Evolutionary conservation across 2,113 vertebrate genomes (phyloP), one percentile per base, ranked within the genome.

Genomic region (Spilogale gracilis): DNA sequence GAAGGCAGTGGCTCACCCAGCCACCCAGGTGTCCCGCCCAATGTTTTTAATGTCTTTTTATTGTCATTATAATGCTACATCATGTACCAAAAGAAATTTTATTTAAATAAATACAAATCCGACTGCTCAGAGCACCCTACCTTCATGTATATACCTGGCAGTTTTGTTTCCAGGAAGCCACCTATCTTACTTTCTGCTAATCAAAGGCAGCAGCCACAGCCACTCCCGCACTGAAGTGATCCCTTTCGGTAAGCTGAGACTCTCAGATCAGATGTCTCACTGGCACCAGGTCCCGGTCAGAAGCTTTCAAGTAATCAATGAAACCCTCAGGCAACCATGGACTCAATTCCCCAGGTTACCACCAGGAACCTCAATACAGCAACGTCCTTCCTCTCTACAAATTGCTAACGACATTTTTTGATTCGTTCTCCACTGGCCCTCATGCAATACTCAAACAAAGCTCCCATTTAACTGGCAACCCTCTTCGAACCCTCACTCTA

Each of bases 21-120:
- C 38, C 38, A 38, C 38, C 38, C 38, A 38, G 38, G 38, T 38
- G 38, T 38, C 38, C 38, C 38, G 38, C 14, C 20, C 52, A 20
- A 48, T 82, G 63, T n/a, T 78, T 80, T 84, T 73, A 89, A 56
- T 63, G 45, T 5, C 12, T 23, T 79, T 91, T 74, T 48, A 79
- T 43, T 96, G 50, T 4, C 48, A 84, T 48, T 84, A 54, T 60
- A 93, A 90, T 91, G 71, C 7, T 52, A 27, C 38, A 85, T 61
- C 74, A 60, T 89, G 13, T 65, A 94, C 74, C 54, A 91, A 83
- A 95, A 96, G 50, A 95, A 93, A 79, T 73, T 96, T 91, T 58
- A 93, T 76, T 93, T 93, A 78, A 85, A 92, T 85, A 86, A 69
- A 95, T 30, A 92, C 50, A 92, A 94, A 80, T 58, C 45, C 61